A percentile compares a stretch with the other conserved stretches of the same genome.
These are phyloP conservation scores for Triplophysa tibetana DNA, from an alignment of 2,113 vertebrate genomes.

Conservation along the genomic window DNA sequence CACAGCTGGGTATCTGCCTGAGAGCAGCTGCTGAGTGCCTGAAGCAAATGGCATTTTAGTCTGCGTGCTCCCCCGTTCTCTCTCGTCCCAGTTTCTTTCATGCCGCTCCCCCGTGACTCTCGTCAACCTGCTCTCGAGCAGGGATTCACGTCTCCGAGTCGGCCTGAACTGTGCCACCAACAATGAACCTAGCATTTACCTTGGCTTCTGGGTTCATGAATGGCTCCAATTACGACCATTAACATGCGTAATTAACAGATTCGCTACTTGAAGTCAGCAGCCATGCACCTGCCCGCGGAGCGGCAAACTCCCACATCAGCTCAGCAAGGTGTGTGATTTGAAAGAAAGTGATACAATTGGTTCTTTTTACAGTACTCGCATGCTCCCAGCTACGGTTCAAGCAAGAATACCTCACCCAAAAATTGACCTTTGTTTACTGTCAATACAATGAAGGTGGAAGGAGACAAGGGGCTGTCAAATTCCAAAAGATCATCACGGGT, in stretches of 20 bases:
- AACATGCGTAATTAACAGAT: constrained; percentile 78
- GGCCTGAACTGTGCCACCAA: constrained; percentile 64
- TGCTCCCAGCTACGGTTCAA: not conserved
- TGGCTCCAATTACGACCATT: constrained; percentile 75
- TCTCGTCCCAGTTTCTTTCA: constrained; percentile 33
- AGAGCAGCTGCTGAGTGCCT: constrained; percentile 62
- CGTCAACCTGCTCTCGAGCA: constrained; percentile 24
- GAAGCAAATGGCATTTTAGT: constrained; percentile 47
- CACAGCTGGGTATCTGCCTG: constrained; percentile 56
- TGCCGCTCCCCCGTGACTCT: constrained; percentile 25
- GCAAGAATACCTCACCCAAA: too few species aligned
- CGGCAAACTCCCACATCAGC: constrained; percentile 62
- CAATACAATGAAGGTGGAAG: too few species aligned
- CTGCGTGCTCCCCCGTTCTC: constrained; percentile 32
- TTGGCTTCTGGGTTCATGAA: constrained; percentile 75
- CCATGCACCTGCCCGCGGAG: constrained; percentile 61
- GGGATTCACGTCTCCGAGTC: constrained; percentile 14
- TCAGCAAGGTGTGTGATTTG: constrained; percentile 62
- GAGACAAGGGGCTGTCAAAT: too few species aligned
- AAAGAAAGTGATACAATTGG: constrained; percentile 25
- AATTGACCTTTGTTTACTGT: too few species aligned
- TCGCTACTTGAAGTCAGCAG: constrained; percentile 55
- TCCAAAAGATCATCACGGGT: too few species aligned
- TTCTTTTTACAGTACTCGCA: not conserved
- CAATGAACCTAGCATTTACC: constrained; percentile 74